A percentile compares a stretch with the other conserved stretches of the same genome.
These are phyloP conservation scores for Panthera tigris DNA, from an alignment of 2,113 vertebrate species.

Conservation along the genomic window DNA sequence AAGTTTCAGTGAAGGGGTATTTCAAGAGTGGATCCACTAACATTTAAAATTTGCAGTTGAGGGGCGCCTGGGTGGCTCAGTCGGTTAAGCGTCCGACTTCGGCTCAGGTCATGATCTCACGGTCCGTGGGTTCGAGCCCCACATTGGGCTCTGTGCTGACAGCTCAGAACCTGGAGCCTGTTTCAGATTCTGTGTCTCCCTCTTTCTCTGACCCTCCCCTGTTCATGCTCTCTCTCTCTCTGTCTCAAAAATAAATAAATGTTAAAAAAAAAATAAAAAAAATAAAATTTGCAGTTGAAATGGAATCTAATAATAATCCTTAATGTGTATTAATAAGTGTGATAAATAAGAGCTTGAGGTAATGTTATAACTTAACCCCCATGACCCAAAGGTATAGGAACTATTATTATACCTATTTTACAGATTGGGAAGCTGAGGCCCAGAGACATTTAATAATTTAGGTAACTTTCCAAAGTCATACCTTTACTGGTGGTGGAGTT, in stretches of 20 bases:
- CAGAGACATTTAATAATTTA: background rate
- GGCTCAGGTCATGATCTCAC: no score
- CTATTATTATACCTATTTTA: background rate
- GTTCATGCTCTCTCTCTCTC: no score
- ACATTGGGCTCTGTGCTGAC: no score
- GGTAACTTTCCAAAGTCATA: slow-evolving; percentile 38
- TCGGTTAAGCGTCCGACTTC: no score
- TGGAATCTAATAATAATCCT: background rate
- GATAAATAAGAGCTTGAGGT: background rate
- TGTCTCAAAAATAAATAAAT: no score
- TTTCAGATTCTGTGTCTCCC: no score
- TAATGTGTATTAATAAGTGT: background rate
- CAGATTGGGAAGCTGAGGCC: background rate
- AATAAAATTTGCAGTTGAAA: background rate
- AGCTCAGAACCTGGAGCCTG: no score
- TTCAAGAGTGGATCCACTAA: background rate
- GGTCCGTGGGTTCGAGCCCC: no score
- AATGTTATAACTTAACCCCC: background rate
- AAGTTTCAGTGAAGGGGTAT: background rate
- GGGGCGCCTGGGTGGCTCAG: no score
- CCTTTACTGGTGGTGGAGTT: background rate
- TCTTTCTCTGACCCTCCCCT: no score
- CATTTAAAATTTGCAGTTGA: background rate
- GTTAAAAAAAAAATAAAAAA: no score
- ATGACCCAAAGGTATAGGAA: background rate